A percentile compares a stretch with the other conserved stretches of the same genome.
Conservation (phyloP, 2,113 vertebrate species). For the Cettia cetti region DNA sequence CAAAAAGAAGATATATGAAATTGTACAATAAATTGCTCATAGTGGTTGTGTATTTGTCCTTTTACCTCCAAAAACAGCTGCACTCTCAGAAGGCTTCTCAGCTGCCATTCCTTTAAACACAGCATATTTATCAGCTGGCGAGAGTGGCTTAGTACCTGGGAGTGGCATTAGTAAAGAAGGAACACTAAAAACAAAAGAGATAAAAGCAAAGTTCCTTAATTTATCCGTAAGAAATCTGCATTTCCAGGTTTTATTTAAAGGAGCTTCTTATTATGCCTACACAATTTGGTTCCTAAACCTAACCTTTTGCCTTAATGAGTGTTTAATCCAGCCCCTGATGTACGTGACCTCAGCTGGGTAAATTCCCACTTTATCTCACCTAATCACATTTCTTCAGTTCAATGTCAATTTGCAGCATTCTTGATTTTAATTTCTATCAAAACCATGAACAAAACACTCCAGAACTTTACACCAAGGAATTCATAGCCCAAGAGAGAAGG, state of each 20-base stretch:
- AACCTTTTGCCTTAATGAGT: neutral
- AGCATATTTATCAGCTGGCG: slow-evolving; percentile 90
- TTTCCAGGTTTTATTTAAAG: neutral
- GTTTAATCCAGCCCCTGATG: neutral
- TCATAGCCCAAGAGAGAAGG: neutral
- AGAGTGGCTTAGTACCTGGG: slow-evolving; percentile 76
- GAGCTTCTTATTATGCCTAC: neutral
- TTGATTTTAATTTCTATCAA: neutral
- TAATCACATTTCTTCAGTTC: neutral
- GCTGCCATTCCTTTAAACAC: slow-evolving; percentile 91
- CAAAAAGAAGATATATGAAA: neutral
- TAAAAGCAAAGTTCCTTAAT: slow-evolving; percentile 19
- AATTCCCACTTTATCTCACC: neutral
- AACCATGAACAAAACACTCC: neutral
- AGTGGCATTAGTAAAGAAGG: slow-evolving; percentile 88
- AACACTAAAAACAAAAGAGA: slow-evolving; percentile 72
- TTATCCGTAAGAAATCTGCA: neutral
- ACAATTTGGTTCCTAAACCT: neutral
- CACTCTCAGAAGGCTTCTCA: slow-evolving; percentile 82
- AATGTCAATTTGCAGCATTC: neutral
- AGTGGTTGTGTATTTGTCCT: neutral
- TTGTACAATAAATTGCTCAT: neutral
- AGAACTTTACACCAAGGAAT: neutral
- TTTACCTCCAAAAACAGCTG: slow-evolving; percentile 84
- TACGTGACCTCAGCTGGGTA: neutral